Evolutionary conservation across 2,888 invertebrate species (phyloP).

Genomic region (Melanchra persicariae): DNA sequence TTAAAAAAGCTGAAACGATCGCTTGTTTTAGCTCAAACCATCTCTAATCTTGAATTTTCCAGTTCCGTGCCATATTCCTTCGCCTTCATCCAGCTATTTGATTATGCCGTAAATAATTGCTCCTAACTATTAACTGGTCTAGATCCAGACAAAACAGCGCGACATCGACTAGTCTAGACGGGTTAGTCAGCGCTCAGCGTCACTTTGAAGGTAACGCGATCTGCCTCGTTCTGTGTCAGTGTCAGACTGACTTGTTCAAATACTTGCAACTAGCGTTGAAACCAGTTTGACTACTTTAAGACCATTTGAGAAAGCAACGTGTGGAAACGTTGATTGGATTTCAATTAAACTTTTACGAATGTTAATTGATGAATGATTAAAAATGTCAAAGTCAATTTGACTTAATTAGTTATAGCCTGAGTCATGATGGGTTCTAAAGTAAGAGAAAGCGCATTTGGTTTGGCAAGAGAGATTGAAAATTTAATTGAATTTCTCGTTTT

Average conservation of each 20-base stretch:
- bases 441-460: not conserved
- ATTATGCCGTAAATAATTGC: constrained; percentile 19
- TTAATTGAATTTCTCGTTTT: not conserved
- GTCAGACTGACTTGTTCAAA: constrained; percentile 27
- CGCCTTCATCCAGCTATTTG: constrained; percentile 4
- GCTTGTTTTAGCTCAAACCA: not conserved
- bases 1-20: not conserved
- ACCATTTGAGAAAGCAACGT: constrained; percentile 30
- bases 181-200: constrained; percentile 29
- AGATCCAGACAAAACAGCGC: constrained; percentile 1
- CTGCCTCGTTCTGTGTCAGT: constrained; percentile 40
- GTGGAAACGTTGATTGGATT: constrained; percentile 13
- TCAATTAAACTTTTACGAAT: constrained; percentile 20
- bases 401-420: not conserved
- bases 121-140: constrained; percentile 6
- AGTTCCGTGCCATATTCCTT: not conserved
- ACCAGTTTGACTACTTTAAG: constrained; percentile 19
- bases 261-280: not conserved
- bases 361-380: constrained; percentile 5
- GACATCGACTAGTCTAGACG: constrained; percentile 40
- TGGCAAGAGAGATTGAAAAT: not conserved
- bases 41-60: not conserved
- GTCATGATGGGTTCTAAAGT: not conserved
- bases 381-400: constrained; percentile 7
- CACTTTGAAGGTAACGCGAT: constrained; percentile 43